Base-by-base conservation (phyloP, 1,140 invertebrate species). In the Ptiloglossa arizonensis region DNA sequence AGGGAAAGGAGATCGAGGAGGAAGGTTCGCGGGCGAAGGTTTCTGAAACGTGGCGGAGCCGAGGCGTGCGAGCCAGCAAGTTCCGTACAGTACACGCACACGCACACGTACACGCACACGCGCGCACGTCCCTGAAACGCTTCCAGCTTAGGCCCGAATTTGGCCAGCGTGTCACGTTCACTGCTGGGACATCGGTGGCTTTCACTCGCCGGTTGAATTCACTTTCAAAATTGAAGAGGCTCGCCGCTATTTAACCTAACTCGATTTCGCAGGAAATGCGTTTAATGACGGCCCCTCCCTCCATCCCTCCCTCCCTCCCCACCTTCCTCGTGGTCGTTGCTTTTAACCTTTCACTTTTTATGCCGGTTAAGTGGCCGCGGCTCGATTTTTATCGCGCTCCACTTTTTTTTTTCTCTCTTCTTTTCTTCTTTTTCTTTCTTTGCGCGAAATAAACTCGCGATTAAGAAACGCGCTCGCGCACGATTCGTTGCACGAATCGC, bases 91-190 rank as follows among this genome's bases (percentile, higher is more conserved):
- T 9, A 9, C 22, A 24, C 1, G 24, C 52, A 24, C 9, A 24
- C 1, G 38, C 41, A 41, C 13, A 11, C 41, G 41, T 11, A 35
- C n/a, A 35, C 22, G 38, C 22, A 24, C 6, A 15, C 48, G 35
- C 0, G 8, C 54, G 59, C 29, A n/a, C 19, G 74, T 35, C 74
- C 66, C 74, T 54, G 44, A 73, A 72, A 69, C 62, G 70, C 76
- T 81, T 81, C 38, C 50, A 56, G 59, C 69, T 79, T 84, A 84
- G 81, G 60, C 62, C 63, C 82, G 82, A 88, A 89, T 89, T 89
- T 89, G 87, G 86, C 85, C 87, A 89, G 63, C 87, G 87, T 87
- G 87, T 87, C 88, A 87, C 87, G 88, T 89, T 88, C 84, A 69
- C 78, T 75, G 82, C 27, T 79, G 71, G 62, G 48, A 80, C 81